A percentile compares a stretch with the other conserved stretches of the same genome.
Conservation (phyloP, 1,140 invertebrate genomes). For the Gonioctena quinquepunctata region DNA sequence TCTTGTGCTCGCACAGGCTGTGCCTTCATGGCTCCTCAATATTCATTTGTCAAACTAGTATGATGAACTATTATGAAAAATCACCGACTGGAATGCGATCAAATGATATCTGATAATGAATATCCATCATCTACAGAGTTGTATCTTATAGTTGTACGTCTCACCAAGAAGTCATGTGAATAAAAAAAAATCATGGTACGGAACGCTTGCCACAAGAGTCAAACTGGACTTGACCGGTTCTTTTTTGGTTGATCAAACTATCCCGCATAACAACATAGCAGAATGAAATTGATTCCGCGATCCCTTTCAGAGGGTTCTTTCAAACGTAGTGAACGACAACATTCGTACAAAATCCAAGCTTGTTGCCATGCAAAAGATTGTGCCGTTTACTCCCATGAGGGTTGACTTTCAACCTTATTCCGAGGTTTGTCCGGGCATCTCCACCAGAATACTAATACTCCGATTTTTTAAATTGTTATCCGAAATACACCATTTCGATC, state of each 20-base stretch:
- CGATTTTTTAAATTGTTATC: conserved; percentile 43
- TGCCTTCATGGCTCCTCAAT: too few relatives aligned
- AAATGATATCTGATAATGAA: too few relatives aligned
- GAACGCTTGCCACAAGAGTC: too few relatives aligned
- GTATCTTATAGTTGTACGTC: too few relatives aligned
- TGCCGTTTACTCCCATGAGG: conserved; percentile 35
- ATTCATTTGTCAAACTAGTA: too few relatives aligned
- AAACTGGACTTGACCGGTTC: too few relatives aligned
- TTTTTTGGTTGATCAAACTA: neutral
- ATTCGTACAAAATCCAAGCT: conserved; percentile 19
- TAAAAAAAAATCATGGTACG: too few relatives aligned
- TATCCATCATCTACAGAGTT: too few relatives aligned
- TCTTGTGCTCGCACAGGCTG: too few relatives aligned
- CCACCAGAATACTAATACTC: conserved; percentile 44
- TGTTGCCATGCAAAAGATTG: conserved; percentile 45
- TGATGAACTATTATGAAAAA: too few relatives aligned
- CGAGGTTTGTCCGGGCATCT: conserved; percentile 35
- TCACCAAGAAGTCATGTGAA: too few relatives aligned
- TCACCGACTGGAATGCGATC: too few relatives aligned
- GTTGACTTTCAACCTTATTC: conserved; percentile 45
- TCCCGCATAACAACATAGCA: neutral
- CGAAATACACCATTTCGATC: conserved; percentile 11
- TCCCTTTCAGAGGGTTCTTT: neutral
- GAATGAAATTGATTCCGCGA: neutral
- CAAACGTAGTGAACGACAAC: neutral